Evolutionary conservation across 2,113 vertebrate species (phyloP).

Genomic region (Taurulus bubalis): DNA sequence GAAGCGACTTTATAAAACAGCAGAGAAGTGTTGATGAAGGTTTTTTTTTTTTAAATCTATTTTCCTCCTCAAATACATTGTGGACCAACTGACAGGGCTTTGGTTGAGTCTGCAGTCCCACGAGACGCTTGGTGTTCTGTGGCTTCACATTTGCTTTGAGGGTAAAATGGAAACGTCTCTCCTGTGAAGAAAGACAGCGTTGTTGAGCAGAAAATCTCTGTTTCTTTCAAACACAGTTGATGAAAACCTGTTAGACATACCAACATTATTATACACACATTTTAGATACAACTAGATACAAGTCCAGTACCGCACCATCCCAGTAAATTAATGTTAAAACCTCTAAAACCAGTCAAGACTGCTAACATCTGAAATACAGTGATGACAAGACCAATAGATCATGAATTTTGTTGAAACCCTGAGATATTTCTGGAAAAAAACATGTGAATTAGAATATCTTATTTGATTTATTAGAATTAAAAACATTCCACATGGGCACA

Average conservation of each 20-base stretch:
- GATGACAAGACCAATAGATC: background rate
- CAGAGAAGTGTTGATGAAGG: background rate
- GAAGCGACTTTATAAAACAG: background rate
- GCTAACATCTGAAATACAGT: background rate
- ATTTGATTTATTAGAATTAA: too few relatives aligned
- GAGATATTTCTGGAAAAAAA: background rate
- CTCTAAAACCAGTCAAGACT: background rate
- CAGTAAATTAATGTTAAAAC: background rate
- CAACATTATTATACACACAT: background rate
- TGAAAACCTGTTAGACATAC: background rate
- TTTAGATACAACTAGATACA: background rate
- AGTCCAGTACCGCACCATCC: background rate
- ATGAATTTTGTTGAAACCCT: background rate
- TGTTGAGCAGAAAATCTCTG: constrained; percentile 2
- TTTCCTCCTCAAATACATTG: background rate
- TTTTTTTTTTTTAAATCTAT: background rate
- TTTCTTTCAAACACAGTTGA: background rate
- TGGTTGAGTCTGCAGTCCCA: background rate
- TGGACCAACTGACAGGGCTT: background rate
- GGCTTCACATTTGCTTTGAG: constrained; percentile 2
- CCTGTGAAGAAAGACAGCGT: background rate
- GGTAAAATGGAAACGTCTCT: background rate
- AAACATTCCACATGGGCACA: too few relatives aligned
- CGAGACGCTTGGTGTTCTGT: background rate
- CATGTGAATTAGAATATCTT: background rate